A percentile compares a stretch with the other conserved stretches of the same genome.
phyloP scores from a whole-genome alignment of 2,797 vertebrate genomes.

The Eulemur albifrons region DNA sequence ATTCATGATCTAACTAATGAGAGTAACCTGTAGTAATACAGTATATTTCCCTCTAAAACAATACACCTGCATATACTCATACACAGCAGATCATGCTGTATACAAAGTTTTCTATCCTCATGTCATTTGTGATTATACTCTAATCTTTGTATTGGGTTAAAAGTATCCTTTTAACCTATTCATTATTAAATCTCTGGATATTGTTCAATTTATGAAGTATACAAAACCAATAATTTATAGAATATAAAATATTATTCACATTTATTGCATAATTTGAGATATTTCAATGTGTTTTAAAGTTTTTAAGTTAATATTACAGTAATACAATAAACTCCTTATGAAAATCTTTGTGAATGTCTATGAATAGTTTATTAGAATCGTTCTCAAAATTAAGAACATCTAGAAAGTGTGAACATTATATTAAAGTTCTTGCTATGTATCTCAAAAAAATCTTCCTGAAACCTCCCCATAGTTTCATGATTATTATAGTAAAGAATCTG shows the following conservation, averaged over 20 bases:
- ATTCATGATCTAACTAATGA: neutral
- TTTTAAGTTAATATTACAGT: neutral
- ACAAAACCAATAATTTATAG: neutral
- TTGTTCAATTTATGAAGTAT: neutral
- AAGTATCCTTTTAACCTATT: neutral
- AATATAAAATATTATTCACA: neutral
- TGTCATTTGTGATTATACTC: neutral
- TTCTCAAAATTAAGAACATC: neutral
- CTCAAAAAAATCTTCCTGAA: neutral
- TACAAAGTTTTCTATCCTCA: neutral
- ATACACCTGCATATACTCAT: neutral
- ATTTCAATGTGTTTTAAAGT: neutral
- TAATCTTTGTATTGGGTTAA: neutral
- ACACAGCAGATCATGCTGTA: neutral
- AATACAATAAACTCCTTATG: neutral
- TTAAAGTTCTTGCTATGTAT: neutral
- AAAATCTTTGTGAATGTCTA: neutral
- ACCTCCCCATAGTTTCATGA: neutral
- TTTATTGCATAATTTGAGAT: neutral
- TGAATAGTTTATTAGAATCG: neutral
- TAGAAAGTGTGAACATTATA: neutral
- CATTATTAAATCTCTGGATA: neutral
- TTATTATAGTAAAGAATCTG: neutral
- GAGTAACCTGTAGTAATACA: neutral
- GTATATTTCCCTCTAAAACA: neutral